Evolutionary conservation across 2,888 invertebrate genomes (phyloP).

Genomic region (Halictus quadricinctus): DNA sequence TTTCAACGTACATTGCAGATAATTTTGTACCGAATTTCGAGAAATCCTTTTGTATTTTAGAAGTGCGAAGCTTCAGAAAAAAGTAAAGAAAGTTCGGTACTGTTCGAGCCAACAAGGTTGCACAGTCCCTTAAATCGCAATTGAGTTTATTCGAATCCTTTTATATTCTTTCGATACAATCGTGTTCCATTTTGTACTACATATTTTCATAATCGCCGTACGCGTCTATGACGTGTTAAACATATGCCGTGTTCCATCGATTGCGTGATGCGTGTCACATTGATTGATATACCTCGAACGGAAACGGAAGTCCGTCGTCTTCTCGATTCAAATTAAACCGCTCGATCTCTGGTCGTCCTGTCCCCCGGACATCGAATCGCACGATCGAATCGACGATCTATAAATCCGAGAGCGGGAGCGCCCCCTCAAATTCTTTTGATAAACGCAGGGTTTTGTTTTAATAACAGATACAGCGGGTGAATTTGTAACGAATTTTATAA

Average conservation of each 20-base stretch:
- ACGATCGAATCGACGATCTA: not conserved
- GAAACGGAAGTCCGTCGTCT: not conserved
- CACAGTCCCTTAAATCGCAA: slow-evolving; percentile 31
- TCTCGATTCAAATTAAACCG: not conserved
- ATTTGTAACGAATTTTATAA: slow-evolving; percentile 76
- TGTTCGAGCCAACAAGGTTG: not conserved
- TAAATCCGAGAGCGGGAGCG: slow-evolving; percentile 7
- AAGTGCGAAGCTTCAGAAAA: not conserved
- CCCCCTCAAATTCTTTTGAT: not conserved
- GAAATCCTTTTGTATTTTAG: not conserved
- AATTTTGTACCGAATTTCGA: not conserved
- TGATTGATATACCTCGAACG: not conserved
- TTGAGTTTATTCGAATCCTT: slow-evolving; percentile 48
- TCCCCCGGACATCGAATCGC: not conserved
- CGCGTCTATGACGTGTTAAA: slow-evolving; percentile 52
- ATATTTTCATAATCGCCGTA: slow-evolving; percentile 50
- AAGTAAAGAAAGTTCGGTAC: not conserved
- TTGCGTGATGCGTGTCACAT: slow-evolving; percentile 25
- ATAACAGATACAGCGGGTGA: slow-evolving; percentile 59
- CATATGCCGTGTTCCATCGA: slow-evolving; percentile 41
- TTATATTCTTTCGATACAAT: slow-evolving; percentile 49
- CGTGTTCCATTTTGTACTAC: slow-evolving; percentile 57
- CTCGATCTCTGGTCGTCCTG: slow-evolving; percentile 9
- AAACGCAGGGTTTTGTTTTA: slow-evolving; percentile 50
- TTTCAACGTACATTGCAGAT: too few species aligned